phyloP scores from a whole-genome alignment of 1,140 invertebrate genomes.

The Drosophila dunni region DNA sequence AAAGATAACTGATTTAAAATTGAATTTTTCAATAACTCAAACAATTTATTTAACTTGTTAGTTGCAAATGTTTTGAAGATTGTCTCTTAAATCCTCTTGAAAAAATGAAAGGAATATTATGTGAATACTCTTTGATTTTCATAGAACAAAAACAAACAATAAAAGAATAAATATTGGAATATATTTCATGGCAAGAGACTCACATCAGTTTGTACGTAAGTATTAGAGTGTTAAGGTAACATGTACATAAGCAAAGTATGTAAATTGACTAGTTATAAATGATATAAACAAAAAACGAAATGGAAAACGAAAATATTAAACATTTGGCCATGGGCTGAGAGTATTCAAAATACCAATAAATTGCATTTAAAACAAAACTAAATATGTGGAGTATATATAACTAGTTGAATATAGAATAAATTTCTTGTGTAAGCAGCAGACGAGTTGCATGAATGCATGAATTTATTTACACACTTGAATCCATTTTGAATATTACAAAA shows the following conservation, averaged over 20 bases:
- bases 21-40: too few relatives aligned
- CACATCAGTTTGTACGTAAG: conserved; percentile 35
- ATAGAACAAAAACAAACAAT: conserved; percentile 23
- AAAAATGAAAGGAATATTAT: conserved; percentile 8
- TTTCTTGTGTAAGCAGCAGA: conserved; percentile 24
- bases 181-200: conserved; percentile 65
- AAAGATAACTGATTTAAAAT: too few relatives aligned
- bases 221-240: conserved; percentile 18
- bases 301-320: conserved; percentile 4
- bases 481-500: conserved; percentile 60
- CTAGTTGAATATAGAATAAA: conserved; percentile 27
- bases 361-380: conserved; percentile 72
- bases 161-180: conserved; percentile 48
- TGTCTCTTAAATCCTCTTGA: conserved; percentile 1
- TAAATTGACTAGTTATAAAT: conserved; percentile 74
- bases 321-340: conserved; percentile 20
- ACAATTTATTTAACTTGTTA: conserved; percentile 8
- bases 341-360: conserved; percentile 76
- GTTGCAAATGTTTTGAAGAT: conserved; percentile 29
- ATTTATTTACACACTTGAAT: conserved; percentile 72
- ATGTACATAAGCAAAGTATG: conserved; percentile 69
- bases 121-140: conserved; percentile 20
- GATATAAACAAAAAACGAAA: conserved; percentile 20
- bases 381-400: conserved; percentile 31
- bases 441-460: conserved; percentile 29